Base-by-base conservation (phyloP, 1,140 invertebrate species). In the Heliconius melpomene region DNA sequence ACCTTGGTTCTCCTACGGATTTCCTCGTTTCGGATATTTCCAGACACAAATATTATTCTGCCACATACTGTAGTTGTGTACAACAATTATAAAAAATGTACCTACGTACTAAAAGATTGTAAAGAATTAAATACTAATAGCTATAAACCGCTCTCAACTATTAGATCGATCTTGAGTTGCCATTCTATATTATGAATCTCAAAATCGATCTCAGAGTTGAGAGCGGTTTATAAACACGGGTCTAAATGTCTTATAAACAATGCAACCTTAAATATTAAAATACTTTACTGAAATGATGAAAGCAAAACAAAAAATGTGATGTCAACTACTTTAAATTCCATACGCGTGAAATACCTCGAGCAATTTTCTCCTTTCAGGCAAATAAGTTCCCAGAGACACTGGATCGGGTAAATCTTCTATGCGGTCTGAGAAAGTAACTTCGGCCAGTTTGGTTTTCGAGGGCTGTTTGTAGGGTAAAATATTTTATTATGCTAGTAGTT, bases 371-470 rank as follows among this genome's bases (percentile, higher is more conserved):
- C 93, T 88, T 76, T 94, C 93, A 2, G 91, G 91, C 38, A 94
- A 79, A 77, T 80, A 88, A 23, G 76, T 79, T 1, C 80, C 83
- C 8, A 89, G 76, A n/a, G 92, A 72, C 7, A 93, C 91, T 0
- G 93, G 91, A 72, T 93, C 91, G 3, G 93, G 91, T 8, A 94
- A 80, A 66, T 94, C 90, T 77, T 94, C 93, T 0, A 92, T 75
- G 3, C 88, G 83, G 72, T 94, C 93, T 1, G 81, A 73, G 83
- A 94, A 94, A 7, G 93, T 91, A 74, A 93, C 91, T 77, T 93
- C 92, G 1, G 91, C 92, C 26, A 94, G 74, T 79, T 90, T 90
- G 8, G 87, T 92, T 78, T 86, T 88, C 0, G 92, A 94, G 18
- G 92, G 92, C 92, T 94, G 80, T 26, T 74, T 72, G 32, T 36